Base-by-base conservation (phyloP, 2,888 invertebrate species). In the Andrena camellia region DNA sequence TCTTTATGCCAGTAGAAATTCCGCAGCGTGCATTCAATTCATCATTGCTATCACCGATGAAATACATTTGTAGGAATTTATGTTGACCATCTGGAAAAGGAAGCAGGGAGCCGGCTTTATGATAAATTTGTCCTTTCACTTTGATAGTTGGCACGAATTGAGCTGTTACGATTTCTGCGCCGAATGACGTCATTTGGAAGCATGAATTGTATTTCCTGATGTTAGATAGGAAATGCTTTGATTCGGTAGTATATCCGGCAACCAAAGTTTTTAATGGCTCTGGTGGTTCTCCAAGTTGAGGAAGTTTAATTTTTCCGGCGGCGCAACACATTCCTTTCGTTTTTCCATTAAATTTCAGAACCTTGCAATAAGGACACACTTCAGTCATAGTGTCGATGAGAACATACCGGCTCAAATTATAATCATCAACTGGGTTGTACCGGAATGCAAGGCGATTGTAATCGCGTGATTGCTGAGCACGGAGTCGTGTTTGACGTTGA, bases 31-130 rank as follows among this genome's bases (percentile, higher is more conserved):
- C 35, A 35, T 81, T 50, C 10, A 71, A 48, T 83, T 90, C 78
- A 70, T 72, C 75, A 52, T 88, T 84, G 33, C 31, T 63, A 83
- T 89, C 75, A 66, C 78, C 83, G 48, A 92, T 87, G 66, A 90
- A 91, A 88, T 92, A 91, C 52, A 91, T 89, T 82, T 85, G 84
- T 1, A 85, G 71, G 57, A 83, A 85, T 2, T 50, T 60, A n/a
- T 81, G 8, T 17, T 69, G 35, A 73, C 80, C 35, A 3, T 73
- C 42, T 42, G 42, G 42, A 4, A 80, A 2, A 23, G 86, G 82
- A 3, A 82, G 50, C 23, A 86, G 50, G 7, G 82, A 71, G n/a
- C 82, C 79, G 2, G 67, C 67, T 63, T 52, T 59, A 31, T 83
- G 79, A 29, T 81, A 84, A 10, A 84, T 54, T 35, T 85, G 83